Conservation (phyloP, 2,113 vertebrate genomes). For the Condylura cristata region DNA sequence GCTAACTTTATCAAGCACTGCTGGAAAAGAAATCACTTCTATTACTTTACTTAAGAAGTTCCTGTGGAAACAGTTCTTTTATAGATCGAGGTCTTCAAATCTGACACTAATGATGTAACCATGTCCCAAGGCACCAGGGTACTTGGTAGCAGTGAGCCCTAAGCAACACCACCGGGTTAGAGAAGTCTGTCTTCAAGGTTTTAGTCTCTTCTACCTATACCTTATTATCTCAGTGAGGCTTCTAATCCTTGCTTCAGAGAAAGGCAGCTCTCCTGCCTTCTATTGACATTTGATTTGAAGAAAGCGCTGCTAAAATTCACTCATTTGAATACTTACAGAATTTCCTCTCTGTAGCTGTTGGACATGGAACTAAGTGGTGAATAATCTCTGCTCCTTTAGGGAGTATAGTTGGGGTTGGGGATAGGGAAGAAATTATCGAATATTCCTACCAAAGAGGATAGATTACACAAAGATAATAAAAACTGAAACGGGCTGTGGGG, state of each 20-base stretch:
- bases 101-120: conserved; percentile 46
- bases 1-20: conserved; percentile 30
- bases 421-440: neutral
- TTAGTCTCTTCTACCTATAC: conserved; percentile 40
- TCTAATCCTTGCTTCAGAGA: neutral
- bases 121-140: neutral
- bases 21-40: conserved; percentile 41
- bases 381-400: neutral
- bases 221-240: neutral
- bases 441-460: neutral
- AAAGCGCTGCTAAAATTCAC: neutral
- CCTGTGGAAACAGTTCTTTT: conserved; percentile 36
- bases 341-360: neutral
- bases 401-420: neutral
- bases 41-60: conserved; percentile 24
- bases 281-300: neutral
- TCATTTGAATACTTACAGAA: neutral
- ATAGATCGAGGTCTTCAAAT: conserved; percentile 39
- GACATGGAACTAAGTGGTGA: neutral
- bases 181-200: neutral
- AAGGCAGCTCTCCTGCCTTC: neutral
- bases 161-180: neutral
- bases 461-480: neutral
- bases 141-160: neutral
- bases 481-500: neutral